Percentiles rank a stretch among this genome's conserved stretches.
Evolutionary conservation across 2,797 vertebrate genomes (phyloP).

Genomic region (Pipistrellus pipistrellus): DNA sequence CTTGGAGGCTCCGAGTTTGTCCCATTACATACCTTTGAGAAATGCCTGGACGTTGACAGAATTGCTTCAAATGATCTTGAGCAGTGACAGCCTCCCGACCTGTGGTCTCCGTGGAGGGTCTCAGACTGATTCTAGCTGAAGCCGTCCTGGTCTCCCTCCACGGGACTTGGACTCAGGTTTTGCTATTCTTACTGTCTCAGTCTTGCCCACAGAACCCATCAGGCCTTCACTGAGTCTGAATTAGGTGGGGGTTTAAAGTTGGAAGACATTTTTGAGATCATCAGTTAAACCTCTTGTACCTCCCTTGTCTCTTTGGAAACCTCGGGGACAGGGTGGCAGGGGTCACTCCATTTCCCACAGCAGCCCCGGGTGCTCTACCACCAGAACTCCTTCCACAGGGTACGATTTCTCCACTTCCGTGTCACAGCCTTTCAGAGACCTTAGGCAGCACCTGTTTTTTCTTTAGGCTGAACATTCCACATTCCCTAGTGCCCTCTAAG

Average conservation of each 20-base stretch:
- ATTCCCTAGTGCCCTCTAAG: neutral
- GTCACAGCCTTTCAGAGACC: neutral
- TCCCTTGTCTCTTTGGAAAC: neutral
- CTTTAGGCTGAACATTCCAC: neutral
- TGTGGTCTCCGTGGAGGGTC: neutral
- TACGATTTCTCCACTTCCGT: neutral
- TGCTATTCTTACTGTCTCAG: neutral
- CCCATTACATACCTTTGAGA: neutral
- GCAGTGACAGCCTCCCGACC: neutral
- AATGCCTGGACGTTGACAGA: neutral
- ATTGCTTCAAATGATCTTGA: neutral
- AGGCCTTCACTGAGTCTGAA: neutral
- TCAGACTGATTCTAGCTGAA: neutral
- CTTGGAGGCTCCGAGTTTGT: neutral
- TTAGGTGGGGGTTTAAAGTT: neutral
- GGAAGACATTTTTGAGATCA: conserved; percentile 29
- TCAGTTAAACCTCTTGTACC: neutral
- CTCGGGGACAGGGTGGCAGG: neutral
- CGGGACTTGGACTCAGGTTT: neutral
- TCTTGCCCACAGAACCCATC: neutral
- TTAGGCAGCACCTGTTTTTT: neutral
- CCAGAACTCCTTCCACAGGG: neutral
- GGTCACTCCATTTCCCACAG: neutral
- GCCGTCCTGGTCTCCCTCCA: neutral
- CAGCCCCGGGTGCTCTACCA: neutral